Percentiles rank a stretch among this genome's conserved stretches.
Conservation (phyloP, 1,140 invertebrate genomes). For the Leptoteleia sp. region DNA sequence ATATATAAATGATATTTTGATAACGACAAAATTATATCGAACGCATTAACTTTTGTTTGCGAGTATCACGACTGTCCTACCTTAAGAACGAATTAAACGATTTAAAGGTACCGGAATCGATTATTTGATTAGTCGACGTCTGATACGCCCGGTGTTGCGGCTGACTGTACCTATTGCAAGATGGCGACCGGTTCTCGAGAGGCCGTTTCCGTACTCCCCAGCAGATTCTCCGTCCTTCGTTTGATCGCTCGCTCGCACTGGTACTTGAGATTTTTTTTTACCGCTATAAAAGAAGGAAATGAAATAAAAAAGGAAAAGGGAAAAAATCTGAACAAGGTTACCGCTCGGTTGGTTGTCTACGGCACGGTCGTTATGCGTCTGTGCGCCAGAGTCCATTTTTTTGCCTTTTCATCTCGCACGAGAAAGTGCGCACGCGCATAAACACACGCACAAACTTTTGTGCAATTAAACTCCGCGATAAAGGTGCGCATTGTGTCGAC, state of each 20-base stretch:
- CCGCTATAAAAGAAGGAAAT: too few relatives aligned
- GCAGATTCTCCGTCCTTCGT: too few relatives aligned
- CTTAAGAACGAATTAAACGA: conserved; percentile 13
- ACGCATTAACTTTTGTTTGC: too few relatives aligned
- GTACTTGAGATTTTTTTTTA: too few relatives aligned
- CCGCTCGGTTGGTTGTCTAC: conserved; percentile 55
- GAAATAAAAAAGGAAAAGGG: too few relatives aligned
- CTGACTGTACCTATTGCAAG: conserved; percentile 68
- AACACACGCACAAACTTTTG: conserved; percentile 31
- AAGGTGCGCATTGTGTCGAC: conserved; percentile 30
- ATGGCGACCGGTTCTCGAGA: conserved; percentile 69
- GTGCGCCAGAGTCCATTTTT: conserved; percentile 34
- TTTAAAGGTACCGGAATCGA: conserved; percentile 33
- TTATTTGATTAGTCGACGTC: conserved; percentile 56
- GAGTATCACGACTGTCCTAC: too few relatives aligned
- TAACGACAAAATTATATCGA: too few relatives aligned
- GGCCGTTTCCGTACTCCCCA: conserved; percentile 69
- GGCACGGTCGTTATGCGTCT: conserved; percentile 29
- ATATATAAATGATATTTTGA: too few relatives aligned
- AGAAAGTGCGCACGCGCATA: conserved; percentile 50
- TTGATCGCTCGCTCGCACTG: too few relatives aligned
- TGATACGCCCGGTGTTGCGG: conserved; percentile 60
- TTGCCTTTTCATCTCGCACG: conserved; percentile 17
- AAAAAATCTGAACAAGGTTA: conserved; percentile 65
- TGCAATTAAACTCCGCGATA: conserved; percentile 17